A percentile compares a stretch with the other conserved stretches of the same genome.
Evolutionary conservation across 2,113 vertebrate genomes (phyloP).

Genomic region (Andinoacara biseriatus): DNA sequence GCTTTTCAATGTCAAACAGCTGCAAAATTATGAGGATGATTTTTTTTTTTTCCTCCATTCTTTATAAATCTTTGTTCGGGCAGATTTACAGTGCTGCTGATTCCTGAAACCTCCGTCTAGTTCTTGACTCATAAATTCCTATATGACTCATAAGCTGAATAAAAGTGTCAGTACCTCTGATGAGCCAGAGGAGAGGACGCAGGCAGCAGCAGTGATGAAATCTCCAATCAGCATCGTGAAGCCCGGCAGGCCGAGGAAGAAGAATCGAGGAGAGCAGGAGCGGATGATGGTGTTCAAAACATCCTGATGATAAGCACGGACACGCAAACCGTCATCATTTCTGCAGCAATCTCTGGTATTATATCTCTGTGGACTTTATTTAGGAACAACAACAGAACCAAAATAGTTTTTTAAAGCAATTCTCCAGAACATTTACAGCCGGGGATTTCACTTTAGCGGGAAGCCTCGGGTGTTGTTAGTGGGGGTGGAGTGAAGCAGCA

Average conservation of each 20-base stretch:
- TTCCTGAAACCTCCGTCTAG: background rate
- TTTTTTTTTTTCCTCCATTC: background rate
- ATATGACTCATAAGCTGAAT: background rate
- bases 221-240: slow-evolving; percentile 94
- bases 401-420: background rate
- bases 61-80: background rate
- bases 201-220: slow-evolving; percentile 88
- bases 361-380: background rate
- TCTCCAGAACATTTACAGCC: background rate
- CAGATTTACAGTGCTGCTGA: background rate
- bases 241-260: slow-evolving; percentile 94
- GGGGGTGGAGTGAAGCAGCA: slow-evolving; percentile 2
- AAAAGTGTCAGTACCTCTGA: slow-evolving; percentile 82
- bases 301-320: slow-evolving; percentile 80
- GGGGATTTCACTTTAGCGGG: background rate
- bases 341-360: background rate
- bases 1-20: background rate
- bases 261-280: slow-evolving; percentile 92
- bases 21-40: background rate
- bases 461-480: background rate
- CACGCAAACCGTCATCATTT: background rate
- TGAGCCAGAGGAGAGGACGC: slow-evolving; percentile 83
- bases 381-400: background rate
- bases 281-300: slow-evolving; percentile 90
- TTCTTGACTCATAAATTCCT: background rate